Base-by-base conservation (phyloP, 1,140 invertebrate genomes). In the Samia ricini region DNA sequence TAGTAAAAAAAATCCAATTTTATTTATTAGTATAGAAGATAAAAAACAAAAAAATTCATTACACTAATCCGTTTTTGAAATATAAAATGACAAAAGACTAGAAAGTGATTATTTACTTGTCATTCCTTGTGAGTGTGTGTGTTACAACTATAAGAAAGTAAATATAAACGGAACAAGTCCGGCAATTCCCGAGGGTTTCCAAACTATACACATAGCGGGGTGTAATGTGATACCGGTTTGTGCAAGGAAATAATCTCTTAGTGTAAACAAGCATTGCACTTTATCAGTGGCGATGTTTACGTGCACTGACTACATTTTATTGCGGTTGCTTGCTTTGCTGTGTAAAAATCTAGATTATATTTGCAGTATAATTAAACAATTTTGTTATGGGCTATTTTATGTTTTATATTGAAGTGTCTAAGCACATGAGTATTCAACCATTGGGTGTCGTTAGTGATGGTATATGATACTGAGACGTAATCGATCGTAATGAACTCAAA, bases 191-290 rank as follows among this genome's bases (percentile, higher is more conserved):
- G 58, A 33, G 66, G 68, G 71, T 61, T 67, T 72, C 58, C 64
- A 64, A 79, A 72, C 63, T 64, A 71, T 63, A 62, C 61, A 42
- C 50, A 33, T 50, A 50, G 67, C 57, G 59, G 60, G 54, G 58
- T 36, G 76, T 74, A 77, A 71, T 57, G 69, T 60, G 72, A 81
- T 77, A 74, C 68, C 70, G n/a, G 71, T 77, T 71, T 81, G 75
- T 67, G 58, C 74, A 74, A 74, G 72, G 68, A 78, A 79, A 81
- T 81, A 79, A 81, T 83, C 77, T 81, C 61, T 74, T 68, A 71
- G 63, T 73, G 75, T 74, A 80, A 81, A 81, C 79, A 77, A 71
- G 74, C 63, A 68, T 70, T 81, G 77, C 77, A 78, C 68, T 79
- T 81, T 76, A 79, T 72, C 69, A 71, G 71, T 66, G 74, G 66